These are phyloP conservation scores for Drosophila anceps DNA, from an alignment of 2,888 invertebrate species.

Conservation along the genomic window DNA sequence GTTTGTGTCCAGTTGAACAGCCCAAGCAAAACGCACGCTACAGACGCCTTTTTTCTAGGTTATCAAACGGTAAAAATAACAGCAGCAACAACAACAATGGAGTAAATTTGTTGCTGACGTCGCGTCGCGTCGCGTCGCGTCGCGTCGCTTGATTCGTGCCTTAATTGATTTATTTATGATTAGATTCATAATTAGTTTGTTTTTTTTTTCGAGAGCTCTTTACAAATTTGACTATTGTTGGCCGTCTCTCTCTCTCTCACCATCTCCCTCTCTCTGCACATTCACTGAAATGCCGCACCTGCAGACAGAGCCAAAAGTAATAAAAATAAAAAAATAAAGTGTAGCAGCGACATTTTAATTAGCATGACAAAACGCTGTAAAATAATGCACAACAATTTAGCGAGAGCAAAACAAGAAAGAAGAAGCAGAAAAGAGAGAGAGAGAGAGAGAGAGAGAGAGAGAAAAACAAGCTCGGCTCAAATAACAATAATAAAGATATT, in stretches of 20 bases:
- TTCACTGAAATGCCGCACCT: slow-evolving; percentile 24
- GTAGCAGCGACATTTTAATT: slow-evolving; percentile 28
- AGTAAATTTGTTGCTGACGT: slow-evolving; percentile 15
- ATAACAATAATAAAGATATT: slow-evolving; percentile 37
- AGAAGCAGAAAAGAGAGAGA: not conserved
- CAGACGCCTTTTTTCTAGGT: slow-evolving; percentile 70
- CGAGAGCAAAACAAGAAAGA: not conserved
- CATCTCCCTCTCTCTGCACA: not conserved
- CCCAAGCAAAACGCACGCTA: slow-evolving; percentile 40
- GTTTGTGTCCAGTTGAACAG: slow-evolving; percentile 48
- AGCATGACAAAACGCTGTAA: slow-evolving; percentile 36
- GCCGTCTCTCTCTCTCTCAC: too few relatives aligned
- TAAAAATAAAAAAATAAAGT: slow-evolving; percentile 11
- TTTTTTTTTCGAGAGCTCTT: slow-evolving; percentile 28
- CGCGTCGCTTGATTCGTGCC: slow-evolving; percentile 33
- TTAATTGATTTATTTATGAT: slow-evolving; percentile 74
- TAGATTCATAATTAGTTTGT: slow-evolving; percentile 61
- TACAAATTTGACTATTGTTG: slow-evolving; percentile 33
- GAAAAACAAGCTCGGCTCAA: slow-evolving; percentile 50
- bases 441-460: not conserved
- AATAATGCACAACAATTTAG: slow-evolving; percentile 26
- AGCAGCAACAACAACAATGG: slow-evolving; percentile 23
- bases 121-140: slow-evolving; percentile 33
- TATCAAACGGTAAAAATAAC: slow-evolving; percentile 73
- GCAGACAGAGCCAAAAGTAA: slow-evolving; percentile 16